phyloP scores from a whole-genome alignment of 2,113 vertebrate species.

The Spermophilus dauricus region DNA sequence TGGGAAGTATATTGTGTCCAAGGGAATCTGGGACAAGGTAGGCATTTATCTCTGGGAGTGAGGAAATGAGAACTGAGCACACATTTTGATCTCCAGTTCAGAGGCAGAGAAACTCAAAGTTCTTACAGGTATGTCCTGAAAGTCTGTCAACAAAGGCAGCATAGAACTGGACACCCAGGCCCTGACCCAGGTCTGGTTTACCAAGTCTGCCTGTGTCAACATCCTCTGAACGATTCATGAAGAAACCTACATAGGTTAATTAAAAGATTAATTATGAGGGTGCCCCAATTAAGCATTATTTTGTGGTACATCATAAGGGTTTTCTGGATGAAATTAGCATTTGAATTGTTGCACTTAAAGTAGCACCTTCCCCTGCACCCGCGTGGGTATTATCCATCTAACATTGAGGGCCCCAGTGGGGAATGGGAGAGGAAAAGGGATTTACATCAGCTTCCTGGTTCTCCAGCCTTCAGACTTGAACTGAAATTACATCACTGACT shows the following conservation, averaged over 20 bases:
- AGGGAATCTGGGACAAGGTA: neutral
- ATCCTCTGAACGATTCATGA: neutral
- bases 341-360: neutral
- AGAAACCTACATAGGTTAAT: neutral
- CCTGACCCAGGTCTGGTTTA: neutral
- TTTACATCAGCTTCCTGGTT: neutral
- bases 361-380: too few species aligned
- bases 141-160: neutral
- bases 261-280: neutral
- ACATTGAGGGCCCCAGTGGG: neutral
- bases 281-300: neutral
- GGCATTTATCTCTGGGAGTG: neutral
- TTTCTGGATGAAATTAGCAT: neutral
- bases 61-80: neutral
- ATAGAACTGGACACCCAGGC: neutral
- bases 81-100: neutral
- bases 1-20: neutral
- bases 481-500: neutral
- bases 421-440: neutral
- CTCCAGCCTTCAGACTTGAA: neutral
- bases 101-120: neutral
- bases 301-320: neutral
- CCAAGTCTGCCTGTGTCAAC: neutral
- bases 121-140: neutral
- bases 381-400: neutral